Evolutionary conservation across 2,113 vertebrate genomes (phyloP).

Genomic region (Pluvialis apricaria): DNA sequence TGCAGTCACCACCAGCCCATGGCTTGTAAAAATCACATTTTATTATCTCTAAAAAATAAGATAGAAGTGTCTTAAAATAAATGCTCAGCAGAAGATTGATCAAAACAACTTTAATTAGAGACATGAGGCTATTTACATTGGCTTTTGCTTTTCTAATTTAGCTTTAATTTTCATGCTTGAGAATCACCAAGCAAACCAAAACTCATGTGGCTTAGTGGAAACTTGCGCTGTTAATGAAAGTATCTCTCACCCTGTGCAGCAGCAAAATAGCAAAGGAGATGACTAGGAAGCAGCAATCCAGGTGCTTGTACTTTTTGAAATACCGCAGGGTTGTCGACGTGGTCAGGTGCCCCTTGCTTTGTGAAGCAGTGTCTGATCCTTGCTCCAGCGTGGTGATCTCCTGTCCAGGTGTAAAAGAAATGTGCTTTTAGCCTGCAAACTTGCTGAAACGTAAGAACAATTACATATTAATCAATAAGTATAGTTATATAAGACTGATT

Average conservation of each 20-base stretch:
- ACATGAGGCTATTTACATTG: neutral
- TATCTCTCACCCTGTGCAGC: neutral
- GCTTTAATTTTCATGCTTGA: constrained; percentile 14
- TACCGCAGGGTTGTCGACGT: fast-evolving
- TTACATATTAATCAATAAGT: too few relatives aligned
- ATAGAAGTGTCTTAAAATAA: neutral
- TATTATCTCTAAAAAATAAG: neutral
- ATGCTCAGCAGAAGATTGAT: neutral
- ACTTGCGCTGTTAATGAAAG: neutral
- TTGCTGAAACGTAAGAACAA: too few relatives aligned
- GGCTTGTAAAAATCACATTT: neutral
- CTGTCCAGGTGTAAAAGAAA: too few relatives aligned
- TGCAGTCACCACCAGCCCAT: neutral
- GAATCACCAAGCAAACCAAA: neutral
- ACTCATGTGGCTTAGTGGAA: neutral
- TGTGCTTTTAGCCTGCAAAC: too few relatives aligned
- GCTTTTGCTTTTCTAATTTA: constrained; percentile 11
- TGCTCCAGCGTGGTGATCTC: neutral
- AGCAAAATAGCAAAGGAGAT: neutral
- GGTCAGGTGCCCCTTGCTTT: neutral
- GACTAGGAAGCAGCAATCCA: neutral
- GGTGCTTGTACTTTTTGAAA: neutral
- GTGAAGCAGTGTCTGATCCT: neutral
- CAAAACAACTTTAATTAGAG: constrained; percentile 18
- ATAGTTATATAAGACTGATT: too few relatives aligned